A percentile compares a stretch with the other conserved stretches of the same genome.
Conservation (phyloP, 2,797 vertebrate species). For the Glossophaga mutica region DNA sequence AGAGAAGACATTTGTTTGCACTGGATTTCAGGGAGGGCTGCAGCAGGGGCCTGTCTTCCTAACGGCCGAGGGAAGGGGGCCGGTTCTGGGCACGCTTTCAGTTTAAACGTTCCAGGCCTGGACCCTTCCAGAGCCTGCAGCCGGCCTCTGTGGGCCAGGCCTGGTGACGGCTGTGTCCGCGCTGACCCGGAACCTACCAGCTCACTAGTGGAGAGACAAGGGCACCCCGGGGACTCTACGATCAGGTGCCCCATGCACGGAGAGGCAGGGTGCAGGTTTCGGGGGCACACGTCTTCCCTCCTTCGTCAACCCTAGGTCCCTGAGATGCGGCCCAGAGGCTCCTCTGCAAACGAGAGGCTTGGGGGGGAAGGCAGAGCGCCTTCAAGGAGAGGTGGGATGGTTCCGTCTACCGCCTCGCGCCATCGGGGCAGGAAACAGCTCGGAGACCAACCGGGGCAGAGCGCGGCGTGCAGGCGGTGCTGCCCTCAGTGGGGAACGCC, state of each 20-base stretch:
- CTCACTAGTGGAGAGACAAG: background rate
- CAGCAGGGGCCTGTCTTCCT: background rate
- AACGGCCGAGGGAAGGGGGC: background rate
- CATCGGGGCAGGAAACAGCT: background rate
- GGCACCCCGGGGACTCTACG: rapidly evolving
- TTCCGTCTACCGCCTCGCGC: rapidly evolving
- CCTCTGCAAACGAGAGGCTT: background rate
- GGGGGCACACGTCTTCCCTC: background rate
- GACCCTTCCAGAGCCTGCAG: background rate
- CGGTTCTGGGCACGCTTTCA: background rate
- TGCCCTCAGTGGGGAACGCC: no score
- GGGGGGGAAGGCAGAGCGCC: rapidly evolving
- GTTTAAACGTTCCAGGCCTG: background rate
- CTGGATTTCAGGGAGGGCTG: background rate
- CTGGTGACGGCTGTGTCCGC: background rate
- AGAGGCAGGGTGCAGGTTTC: background rate
- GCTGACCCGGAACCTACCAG: background rate
- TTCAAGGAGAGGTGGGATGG: rapidly evolving
- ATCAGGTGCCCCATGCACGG: rapidly evolving
- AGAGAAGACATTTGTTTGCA: constrained; percentile 5
- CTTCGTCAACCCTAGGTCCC: rapidly evolving
- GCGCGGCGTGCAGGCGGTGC: rapidly evolving
- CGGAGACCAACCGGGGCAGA: background rate
- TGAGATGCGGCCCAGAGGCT: background rate
- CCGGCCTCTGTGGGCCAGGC: background rate